Evolutionary conservation across 92 coral and sea anemone genomes (phyloP).

Genomic region (Muricea muricata): DNA sequence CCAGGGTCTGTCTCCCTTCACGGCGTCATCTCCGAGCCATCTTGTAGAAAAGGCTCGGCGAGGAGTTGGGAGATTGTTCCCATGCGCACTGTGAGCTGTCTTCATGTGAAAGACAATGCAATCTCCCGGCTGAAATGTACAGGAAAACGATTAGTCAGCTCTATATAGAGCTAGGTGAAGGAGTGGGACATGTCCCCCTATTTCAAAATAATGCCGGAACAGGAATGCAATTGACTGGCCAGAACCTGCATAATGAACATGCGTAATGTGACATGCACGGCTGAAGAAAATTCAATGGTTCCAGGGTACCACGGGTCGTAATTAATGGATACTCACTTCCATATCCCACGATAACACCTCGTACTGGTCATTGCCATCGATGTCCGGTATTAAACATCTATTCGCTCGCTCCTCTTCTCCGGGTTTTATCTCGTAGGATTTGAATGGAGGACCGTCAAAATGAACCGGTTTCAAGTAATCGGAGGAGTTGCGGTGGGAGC

Average conservation of each 20-base stretch:
- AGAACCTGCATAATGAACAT: no score
- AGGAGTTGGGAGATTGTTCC: constrained; percentile 52
- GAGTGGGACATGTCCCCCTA: no score
- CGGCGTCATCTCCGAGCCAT: constrained; percentile 64
- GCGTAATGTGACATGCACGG: no score
- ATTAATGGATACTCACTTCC: constrained; percentile 47
- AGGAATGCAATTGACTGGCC: no score
- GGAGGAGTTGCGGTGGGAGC: constrained; percentile 54
- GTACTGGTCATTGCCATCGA: constrained; percentile 27
- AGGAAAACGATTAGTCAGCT: neutral
- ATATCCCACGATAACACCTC: constrained; percentile 61
- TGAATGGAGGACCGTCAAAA: constrained; percentile 53
- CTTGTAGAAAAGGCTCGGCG: constrained; percentile 66
- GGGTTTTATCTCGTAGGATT: constrained; percentile 25
- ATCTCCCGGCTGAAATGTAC: constrained; percentile 62
- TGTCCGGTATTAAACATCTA: constrained; percentile 39
- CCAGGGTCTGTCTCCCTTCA: constrained; percentile 63
- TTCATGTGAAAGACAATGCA: constrained; percentile 66
- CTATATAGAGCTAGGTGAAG: no score
- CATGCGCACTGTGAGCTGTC: constrained; percentile 59
- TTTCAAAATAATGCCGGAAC: no score
- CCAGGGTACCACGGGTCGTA: no score
- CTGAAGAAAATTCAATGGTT: no score
- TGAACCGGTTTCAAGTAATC: constrained; percentile 47
- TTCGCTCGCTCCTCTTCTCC: constrained; percentile 42